A percentile compares a stretch with the other conserved stretches of the same genome.
phyloP scores from a whole-genome alignment of 2,888 invertebrate genomes.

The Cantharis rufa region DNA sequence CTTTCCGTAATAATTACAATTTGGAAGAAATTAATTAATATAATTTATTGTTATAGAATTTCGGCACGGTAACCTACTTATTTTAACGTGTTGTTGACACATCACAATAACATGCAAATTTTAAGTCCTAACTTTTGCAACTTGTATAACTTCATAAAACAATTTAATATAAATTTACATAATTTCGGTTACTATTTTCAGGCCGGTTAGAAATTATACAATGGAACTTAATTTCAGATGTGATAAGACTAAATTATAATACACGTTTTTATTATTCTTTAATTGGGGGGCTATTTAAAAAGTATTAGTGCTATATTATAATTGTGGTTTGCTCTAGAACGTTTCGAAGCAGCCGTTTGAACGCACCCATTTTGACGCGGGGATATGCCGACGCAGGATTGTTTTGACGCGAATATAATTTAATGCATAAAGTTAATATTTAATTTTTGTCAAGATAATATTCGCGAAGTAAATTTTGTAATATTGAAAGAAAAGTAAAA shows the following conservation, averaged over 20 bases:
- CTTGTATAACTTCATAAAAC: constrained; percentile 22
- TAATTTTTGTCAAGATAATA: too few species aligned
- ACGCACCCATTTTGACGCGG: too few species aligned
- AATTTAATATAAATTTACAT: constrained; percentile 22
- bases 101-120: constrained; percentile 23
- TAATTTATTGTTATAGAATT: constrained; percentile 5
- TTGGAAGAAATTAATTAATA: not conserved
- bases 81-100: constrained; percentile 13
- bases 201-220: not conserved
- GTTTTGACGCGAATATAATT: too few species aligned
- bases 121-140: constrained; percentile 17
- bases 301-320: not conserved
- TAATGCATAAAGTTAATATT: too few species aligned
- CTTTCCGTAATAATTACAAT: not conserved
- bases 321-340: not conserved
- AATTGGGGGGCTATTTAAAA: not conserved
- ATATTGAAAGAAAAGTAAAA: too few species aligned
- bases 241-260: not conserved
- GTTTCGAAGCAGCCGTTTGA: not conserved
- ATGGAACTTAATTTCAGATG: not conserved
- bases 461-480: too few species aligned
- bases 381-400: too few species aligned
- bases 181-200: constrained; percentile 13
- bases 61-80: constrained; percentile 5
- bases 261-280: not conserved